Base-by-base conservation (phyloP, 2,888 invertebrate genomes). In the Dryocosmus kuriphilus region DNA sequence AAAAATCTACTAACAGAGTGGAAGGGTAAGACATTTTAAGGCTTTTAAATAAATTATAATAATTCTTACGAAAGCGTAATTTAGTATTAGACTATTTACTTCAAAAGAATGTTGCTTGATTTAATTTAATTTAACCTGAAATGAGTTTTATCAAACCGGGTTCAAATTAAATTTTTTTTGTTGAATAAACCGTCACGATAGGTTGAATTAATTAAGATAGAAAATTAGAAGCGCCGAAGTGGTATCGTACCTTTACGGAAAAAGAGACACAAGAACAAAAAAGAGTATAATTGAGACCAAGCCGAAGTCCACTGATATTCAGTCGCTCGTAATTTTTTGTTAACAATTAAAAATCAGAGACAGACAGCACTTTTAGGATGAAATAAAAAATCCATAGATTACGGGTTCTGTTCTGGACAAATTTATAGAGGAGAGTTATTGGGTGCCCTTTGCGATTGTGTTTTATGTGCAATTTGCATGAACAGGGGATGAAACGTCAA, bases 401-500 rank as follows among this genome's bases (percentile, higher is more conserved):
- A 7, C 30, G 30, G 30, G 30, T 14, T 55, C 71, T 51, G 51
- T 51, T 71, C 32, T 51, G 51, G 51, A 55, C 22, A 55, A 32
- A 55, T 32, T 67, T 67, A 67, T 22, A 51, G 32, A 27, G n/a
- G n/a, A 71, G 71, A 51, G 71, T 71, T 71, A 71, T 71, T 71
- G 71, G 71, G 32, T 7, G 22, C 71, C 71, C 71, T 71, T 71
- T 51, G 51, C 71, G 51, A 71, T 55, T 71, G 71, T 71, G 51
- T 71, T 55, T 71, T 71, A 71, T 71, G 71, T 71, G 30, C 71
- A 71, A 71, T 71, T 71, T 71, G 51, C 71, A 71, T 71, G 51
- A 71, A 71, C 51, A 71, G 71, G 71, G 71, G 71, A 71, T 71
- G 71, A 71, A 71, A 71, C 71, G 51, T 71, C 71, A 71, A 71